Conservation (phyloP, 1,140 invertebrate genomes). For the Drosophila fuyamai region DNA sequence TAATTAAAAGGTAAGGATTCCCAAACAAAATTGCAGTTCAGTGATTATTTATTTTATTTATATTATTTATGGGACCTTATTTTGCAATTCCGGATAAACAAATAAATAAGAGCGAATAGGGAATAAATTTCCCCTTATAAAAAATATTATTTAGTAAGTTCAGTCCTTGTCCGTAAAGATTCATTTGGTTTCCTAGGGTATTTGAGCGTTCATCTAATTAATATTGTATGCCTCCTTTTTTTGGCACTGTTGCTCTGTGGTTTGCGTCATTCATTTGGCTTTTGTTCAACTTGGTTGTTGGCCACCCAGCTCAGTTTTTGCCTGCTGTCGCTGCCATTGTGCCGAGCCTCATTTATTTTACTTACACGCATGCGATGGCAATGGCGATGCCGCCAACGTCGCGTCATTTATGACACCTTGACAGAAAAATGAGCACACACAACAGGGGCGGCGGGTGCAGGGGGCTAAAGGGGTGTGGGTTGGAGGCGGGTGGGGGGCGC, state of each 20-base stretch:
- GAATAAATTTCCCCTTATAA: too few relatives aligned
- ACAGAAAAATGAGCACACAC: conserved; percentile 77
- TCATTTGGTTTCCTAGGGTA: conserved; percentile 6
- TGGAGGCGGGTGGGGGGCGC: not conserved
- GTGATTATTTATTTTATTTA: too few relatives aligned
- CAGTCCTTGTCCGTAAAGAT: too few relatives aligned
- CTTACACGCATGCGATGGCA: conserved; percentile 72
- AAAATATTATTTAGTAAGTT: too few relatives aligned
- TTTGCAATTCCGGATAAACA: too few relatives aligned
- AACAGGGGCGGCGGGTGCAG: conserved; percentile 1
- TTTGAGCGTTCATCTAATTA: conserved; percentile 3
- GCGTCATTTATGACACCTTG: conserved; percentile 82
- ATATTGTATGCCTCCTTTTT: conserved; percentile 27
- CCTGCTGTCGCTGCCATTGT: conserved; percentile 60
- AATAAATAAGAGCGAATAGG: too few relatives aligned
- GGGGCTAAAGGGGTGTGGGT: not conserved
- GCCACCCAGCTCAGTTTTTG: not conserved
- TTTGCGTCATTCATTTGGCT: conserved; percentile 81
- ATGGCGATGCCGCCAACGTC: conserved; percentile 53
- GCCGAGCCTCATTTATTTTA: conserved; percentile 81
- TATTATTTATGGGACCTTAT: too few relatives aligned
- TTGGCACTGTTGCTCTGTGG: conserved; percentile 68
- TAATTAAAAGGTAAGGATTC: too few relatives aligned
- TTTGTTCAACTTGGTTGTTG: conserved; percentile 55
- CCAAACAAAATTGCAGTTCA: too few relatives aligned